Conservation (phyloP, 2,113 vertebrate genomes). For the Oreochromis aureus region DNA sequence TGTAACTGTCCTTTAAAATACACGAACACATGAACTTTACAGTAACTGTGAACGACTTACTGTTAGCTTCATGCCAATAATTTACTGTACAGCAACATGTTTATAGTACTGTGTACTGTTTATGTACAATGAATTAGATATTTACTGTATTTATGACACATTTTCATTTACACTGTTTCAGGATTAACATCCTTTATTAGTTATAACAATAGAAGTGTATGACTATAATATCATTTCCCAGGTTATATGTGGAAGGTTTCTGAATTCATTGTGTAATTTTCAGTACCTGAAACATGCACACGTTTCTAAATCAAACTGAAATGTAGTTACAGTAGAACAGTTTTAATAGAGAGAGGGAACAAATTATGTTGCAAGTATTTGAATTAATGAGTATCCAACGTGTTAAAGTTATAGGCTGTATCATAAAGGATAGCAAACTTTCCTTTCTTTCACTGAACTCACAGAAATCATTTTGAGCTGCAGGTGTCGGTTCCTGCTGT, state of each 20-base stretch:
- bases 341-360: not conserved
- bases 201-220: fast-evolving
- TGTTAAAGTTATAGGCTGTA: not conserved
- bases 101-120: not conserved
- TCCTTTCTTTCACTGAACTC: fast-evolving
- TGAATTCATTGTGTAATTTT: not conserved
- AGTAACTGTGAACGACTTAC: not conserved
- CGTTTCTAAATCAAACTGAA: not conserved
- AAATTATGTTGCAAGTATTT: not conserved
- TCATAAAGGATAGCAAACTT: not conserved
- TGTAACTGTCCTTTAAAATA: not conserved
- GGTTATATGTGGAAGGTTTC: fast-evolving
- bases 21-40: not conserved
- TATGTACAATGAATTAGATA: not conserved
- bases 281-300: not conserved
- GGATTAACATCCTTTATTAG: not conserved
- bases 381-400: not conserved
- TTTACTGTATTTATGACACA: not conserved
- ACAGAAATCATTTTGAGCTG: not conserved
- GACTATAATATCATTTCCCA: fast-evolving
- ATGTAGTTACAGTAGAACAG: not conserved
- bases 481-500: not conserved
- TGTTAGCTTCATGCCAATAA: not conserved
- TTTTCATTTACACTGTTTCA: not conserved
- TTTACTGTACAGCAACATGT: not conserved